Conservation (phyloP, 1,140 invertebrate species). For the Macrobrachium rosenbergii region DNA sequence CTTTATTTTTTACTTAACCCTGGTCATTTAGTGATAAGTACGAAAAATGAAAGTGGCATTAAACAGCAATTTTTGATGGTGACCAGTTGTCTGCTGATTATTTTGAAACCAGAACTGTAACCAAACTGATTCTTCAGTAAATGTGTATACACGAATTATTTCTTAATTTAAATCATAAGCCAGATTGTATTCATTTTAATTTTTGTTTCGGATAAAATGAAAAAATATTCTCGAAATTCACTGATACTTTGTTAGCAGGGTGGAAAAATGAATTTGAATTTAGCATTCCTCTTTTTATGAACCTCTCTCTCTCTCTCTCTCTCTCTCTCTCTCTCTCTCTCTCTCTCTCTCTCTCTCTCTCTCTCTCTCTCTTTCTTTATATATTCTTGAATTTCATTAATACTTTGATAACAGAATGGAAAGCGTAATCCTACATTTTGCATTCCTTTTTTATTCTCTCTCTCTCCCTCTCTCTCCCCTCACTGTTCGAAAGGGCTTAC, state of each 20-base stretch:
- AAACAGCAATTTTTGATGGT: too few species aligned
- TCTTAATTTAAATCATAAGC: too few species aligned
- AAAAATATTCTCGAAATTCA: not conserved
- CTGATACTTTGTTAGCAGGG: not conserved
- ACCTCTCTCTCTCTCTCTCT: not conserved
- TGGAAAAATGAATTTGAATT: not conserved
- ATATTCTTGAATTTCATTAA: not conserved
- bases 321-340: slow-evolving; percentile 22
- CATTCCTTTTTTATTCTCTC: not conserved
- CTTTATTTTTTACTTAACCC: too few species aligned
- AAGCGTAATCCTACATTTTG: not conserved
- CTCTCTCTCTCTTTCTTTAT: slow-evolving; percentile 25
- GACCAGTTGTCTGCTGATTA: too few species aligned
- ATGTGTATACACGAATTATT: too few species aligned
- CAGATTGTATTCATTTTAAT: too few species aligned
- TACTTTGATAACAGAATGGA: not conserved
- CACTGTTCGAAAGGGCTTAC: not conserved
- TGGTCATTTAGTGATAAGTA: too few species aligned
- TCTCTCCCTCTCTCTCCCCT: slow-evolving; percentile 18
- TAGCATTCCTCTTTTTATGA: not conserved
- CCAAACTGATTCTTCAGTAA: too few species aligned
- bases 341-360: slow-evolving; percentile 39
- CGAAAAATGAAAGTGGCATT: too few species aligned
- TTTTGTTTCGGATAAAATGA: not conserved
- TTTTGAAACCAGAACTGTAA: too few species aligned